Conservation (phyloP, 64 coral and sea anemone genomes). For the Porites lutea region DNA sequence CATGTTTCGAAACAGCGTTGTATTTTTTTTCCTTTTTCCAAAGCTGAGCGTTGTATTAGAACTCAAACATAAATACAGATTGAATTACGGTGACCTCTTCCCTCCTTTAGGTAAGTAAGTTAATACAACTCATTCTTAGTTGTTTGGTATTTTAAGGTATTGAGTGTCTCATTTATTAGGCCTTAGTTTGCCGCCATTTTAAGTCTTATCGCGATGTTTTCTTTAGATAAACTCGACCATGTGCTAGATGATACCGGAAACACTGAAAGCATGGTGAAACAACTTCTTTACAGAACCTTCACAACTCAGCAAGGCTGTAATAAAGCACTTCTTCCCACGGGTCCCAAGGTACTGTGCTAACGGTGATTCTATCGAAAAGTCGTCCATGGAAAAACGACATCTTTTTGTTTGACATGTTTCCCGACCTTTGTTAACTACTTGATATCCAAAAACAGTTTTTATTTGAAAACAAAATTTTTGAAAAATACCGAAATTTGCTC, state of each 20-base stretch:
- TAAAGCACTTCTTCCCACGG: background rate
- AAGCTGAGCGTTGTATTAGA: background rate
- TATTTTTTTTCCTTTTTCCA: background rate
- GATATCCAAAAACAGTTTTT: too few relatives aligned
- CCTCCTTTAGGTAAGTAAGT: background rate
- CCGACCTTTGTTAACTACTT: too few relatives aligned
- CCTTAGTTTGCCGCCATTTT: too few relatives aligned
- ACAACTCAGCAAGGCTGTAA: background rate
- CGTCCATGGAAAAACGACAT: too few relatives aligned
- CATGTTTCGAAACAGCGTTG: too few relatives aligned
- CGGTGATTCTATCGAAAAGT: too few relatives aligned
- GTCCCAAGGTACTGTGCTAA: background rate
- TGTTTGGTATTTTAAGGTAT: too few relatives aligned
- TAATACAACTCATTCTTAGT: background rate
- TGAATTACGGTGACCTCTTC: background rate
- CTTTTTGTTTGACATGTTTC: too few relatives aligned
- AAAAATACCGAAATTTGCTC: too few relatives aligned
- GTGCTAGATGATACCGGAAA: background rate
- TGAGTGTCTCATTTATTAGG: too few relatives aligned
- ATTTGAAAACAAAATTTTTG: too few relatives aligned
- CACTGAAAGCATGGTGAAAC: background rate
- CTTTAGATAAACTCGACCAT: background rate
- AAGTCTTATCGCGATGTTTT: background rate
- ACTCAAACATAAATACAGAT: background rate
- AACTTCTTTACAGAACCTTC: constrained; percentile 17